phyloP scores from a whole-genome alignment of 64 coral and sea anemone species.

The Porites lutea region DNA sequence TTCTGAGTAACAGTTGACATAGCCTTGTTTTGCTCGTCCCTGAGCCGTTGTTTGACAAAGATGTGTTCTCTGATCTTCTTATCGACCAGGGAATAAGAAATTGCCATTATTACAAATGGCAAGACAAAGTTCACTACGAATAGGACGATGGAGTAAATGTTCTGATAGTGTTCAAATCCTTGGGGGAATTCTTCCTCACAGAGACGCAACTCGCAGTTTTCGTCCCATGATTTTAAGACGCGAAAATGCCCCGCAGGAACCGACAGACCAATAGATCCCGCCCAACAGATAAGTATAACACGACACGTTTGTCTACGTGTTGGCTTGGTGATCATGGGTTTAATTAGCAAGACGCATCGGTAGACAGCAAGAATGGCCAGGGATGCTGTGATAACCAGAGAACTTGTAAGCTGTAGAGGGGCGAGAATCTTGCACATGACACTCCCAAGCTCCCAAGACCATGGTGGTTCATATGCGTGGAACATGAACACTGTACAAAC shows the following conservation, averaged over 20 bases:
- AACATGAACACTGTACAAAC: constrained; percentile 32
- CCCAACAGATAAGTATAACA: constrained; percentile 62
- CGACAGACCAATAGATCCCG: constrained; percentile 36
- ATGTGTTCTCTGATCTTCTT: constrained; percentile 78
- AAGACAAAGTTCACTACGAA: constrained; percentile 63
- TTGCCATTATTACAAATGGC: constrained; percentile 75
- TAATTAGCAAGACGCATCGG: constrained; percentile 68
- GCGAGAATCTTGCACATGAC: constrained; percentile 73
- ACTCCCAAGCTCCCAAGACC: constrained; percentile 74
- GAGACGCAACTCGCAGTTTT: constrained; percentile 2
- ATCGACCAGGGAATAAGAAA: constrained; percentile 60
- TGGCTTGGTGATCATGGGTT: constrained; percentile 39
- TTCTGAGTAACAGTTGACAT: background rate
- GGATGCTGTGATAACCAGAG: constrained; percentile 71
- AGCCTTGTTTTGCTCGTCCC: constrained; percentile 23
- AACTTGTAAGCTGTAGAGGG: constrained; percentile 57
- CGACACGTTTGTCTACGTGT: constrained; percentile 28
- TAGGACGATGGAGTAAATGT: constrained; percentile 54
- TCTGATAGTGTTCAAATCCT: background rate
- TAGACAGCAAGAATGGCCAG: constrained; percentile 82
- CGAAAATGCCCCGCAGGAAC: constrained; percentile 39
- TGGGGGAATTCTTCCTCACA: constrained; percentile 46
- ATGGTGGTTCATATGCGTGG: constrained; percentile 57
- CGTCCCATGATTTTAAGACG: constrained; percentile 39
- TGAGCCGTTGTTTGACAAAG: constrained; percentile 30